Conservation (phyloP, 2,888 invertebrate species). For the Julus scanicus region DNA sequence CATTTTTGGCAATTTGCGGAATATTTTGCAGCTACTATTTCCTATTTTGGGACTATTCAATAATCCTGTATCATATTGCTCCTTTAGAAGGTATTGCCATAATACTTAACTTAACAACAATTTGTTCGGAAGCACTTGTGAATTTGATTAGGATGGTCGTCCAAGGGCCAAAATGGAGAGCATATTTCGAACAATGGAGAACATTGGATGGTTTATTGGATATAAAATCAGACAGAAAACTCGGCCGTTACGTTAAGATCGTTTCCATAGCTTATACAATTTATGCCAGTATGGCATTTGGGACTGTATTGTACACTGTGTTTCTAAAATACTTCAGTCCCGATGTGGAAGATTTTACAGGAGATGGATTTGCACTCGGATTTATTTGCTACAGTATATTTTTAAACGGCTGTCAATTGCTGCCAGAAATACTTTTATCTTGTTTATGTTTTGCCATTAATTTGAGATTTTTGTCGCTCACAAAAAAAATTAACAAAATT, state of each 20-base stretch:
- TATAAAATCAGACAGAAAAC: too few relatives aligned
- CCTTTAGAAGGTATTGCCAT: background rate
- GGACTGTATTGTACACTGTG: background rate
- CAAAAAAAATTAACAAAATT: background rate
- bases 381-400: constrained; percentile 1
- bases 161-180: background rate
- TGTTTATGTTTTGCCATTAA: background rate
- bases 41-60: background rate
- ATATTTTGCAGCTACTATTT: background rate
- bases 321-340: background rate
- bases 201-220: too few relatives aligned
- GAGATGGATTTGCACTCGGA: background rate
- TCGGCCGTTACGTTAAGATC: background rate
- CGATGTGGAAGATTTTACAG: background rate
- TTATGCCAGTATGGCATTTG: background rate
- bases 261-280: background rate
- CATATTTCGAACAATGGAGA: too few relatives aligned
- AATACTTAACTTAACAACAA: background rate
- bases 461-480: background rate
- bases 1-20: background rate
- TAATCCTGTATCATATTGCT: background rate
- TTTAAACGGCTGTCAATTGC: background rate
- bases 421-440: constrained; percentile 14
- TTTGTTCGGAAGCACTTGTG: background rate
- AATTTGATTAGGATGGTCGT: background rate